Evolutionary conservation across 2,888 invertebrate genomes (phyloP).

Genomic region (Heliconius ismenius): DNA sequence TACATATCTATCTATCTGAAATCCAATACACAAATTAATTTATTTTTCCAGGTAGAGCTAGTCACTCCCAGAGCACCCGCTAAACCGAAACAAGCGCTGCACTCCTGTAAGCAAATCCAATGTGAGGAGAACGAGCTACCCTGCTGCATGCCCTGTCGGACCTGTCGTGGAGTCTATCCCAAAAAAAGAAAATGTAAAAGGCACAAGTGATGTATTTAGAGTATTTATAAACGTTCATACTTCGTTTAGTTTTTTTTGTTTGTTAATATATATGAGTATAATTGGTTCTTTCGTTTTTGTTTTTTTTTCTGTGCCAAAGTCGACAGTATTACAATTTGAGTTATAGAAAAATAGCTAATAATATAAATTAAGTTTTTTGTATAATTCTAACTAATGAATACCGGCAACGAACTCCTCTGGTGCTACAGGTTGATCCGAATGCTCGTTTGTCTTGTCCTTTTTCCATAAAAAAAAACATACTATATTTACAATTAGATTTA

Average conservation of each 20-base stretch:
- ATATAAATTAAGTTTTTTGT: no score
- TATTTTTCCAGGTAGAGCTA: constrained; percentile 83
- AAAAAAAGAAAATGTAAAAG: constrained; percentile 46
- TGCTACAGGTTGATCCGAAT: no score
- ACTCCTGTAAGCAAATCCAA: constrained; percentile 85
- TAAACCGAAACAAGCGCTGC: constrained; percentile 80
- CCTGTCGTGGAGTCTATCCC: constrained; percentile 54
- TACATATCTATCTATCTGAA: no score
- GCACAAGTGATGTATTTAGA: constrained; percentile 35
- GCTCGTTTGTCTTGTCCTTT: no score
- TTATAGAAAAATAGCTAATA: no score
- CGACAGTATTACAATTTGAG: not conserved
- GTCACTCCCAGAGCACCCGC: constrained; percentile 87
- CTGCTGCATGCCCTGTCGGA: constrained; percentile 61
- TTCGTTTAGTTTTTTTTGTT: not conserved
- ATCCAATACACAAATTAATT: constrained; percentile 8
- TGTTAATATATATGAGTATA: not conserved
- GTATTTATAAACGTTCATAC: not conserved
- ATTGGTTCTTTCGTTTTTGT: not conserved
- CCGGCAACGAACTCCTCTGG: no score
- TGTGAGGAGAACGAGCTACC: constrained; percentile 82
- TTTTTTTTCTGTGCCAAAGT: not conserved
- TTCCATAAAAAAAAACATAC: no score
- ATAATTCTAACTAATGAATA: no score
- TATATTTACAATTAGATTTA: no score